Percentiles rank a stretch among this genome's conserved stretches.
Evolutionary conservation across 2,113 vertebrate genomes (phyloP).

Genomic region (Tichodroma muraria): DNA sequence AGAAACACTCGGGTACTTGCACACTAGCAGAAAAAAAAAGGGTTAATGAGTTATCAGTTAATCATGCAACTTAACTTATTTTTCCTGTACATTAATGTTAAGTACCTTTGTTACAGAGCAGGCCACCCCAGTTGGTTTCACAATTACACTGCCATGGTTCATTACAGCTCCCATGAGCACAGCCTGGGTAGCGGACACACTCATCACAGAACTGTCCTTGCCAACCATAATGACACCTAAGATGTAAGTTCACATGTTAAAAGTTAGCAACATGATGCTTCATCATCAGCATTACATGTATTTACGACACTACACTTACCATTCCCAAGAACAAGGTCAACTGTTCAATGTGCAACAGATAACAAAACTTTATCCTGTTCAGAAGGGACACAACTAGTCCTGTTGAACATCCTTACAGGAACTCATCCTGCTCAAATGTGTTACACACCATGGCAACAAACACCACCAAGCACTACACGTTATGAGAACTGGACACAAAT

Average conservation of each 20-base stretch:
- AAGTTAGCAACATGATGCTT: slow-evolving; percentile 50
- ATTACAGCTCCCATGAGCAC: slow-evolving; percentile 88
- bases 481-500: background rate
- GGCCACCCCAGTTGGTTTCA: slow-evolving; percentile 97
- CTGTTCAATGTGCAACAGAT: background rate
- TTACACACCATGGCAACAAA: background rate
- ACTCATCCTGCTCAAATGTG: background rate
- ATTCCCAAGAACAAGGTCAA: slow-evolving; percentile 15
- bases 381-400: background rate
- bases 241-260: slow-evolving; percentile 49
- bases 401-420: background rate
- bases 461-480: background rate
- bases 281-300: slow-evolving; percentile 29
- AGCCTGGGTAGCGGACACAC: slow-evolving; percentile 90
- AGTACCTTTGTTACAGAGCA: slow-evolving; percentile 94
- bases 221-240: slow-evolving; percentile 94
- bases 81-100: slow-evolving; percentile 30
- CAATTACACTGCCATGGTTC: slow-evolving; percentile 91
- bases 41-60: slow-evolving; percentile 38
- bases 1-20: background rate
- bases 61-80: slow-evolving; percentile 30
- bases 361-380: background rate
- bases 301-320: slow-evolving; percentile 34
- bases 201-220: slow-evolving; percentile 88
- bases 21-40: background rate